phyloP scores from a whole-genome alignment of 2,888 invertebrate species.

The Azorinus chamasolen region DNA sequence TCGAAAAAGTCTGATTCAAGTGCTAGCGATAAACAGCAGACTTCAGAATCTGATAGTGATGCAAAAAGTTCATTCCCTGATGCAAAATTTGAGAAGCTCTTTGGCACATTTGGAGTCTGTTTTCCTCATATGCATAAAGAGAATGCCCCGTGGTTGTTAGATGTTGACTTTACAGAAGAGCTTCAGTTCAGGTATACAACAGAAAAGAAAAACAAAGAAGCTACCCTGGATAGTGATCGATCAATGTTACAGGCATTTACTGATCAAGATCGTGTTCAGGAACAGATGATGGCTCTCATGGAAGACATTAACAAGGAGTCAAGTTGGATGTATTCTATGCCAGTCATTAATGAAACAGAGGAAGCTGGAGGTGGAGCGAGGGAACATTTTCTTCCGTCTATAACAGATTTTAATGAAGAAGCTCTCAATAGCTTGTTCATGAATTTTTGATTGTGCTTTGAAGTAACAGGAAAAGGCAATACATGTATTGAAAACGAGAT shows the following conservation, averaged over 20 bases:
- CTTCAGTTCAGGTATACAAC: conserved; percentile 91
- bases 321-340: no score
- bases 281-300: conserved; percentile 88
- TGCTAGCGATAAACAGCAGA: conserved; percentile 59
- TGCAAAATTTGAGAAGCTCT: conserved; percentile 50
- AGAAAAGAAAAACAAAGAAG: conserved; percentile 88
- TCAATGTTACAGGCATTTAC: conserved; percentile 88
- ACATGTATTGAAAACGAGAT: no score
- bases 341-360: no score
- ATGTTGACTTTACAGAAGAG: conserved; percentile 90
- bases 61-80: conserved; percentile 28
- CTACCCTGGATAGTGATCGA: conserved; percentile 90
- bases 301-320: conserved; percentile 29
- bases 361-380: no score
- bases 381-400: no score
- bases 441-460: no score
- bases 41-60: conserved; percentile 58
- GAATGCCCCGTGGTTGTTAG: conserved; percentile 90
- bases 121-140: conserved; percentile 82
- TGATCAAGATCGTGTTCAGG: conserved; percentile 91
- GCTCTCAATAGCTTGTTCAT: no score
- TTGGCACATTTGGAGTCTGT: conserved; percentile 56
- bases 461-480: no score
- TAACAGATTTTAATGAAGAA: no score
- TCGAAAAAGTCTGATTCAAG: conserved; percentile 66